phyloP scores from a whole-genome alignment of 2,113 vertebrate species.

The Protobothrops flavoviridis region DNA sequence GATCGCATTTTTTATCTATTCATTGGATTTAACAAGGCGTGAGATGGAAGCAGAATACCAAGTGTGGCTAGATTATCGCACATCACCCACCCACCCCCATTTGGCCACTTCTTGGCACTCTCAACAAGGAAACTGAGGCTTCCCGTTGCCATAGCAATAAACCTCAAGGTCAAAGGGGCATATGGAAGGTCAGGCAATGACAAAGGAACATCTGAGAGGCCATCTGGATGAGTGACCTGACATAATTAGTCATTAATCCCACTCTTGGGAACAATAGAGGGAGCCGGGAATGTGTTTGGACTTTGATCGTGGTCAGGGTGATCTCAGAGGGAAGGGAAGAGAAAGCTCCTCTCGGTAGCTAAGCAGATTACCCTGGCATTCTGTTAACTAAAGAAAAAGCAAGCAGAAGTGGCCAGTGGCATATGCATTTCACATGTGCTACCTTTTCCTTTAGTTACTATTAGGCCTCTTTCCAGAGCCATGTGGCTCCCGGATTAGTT shows the following conservation, averaged over 20 bases:
- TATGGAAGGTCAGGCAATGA: constrained; percentile 88
- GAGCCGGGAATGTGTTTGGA: constrained; percentile 83
- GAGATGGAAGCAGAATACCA: constrained; percentile 94
- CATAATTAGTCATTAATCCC: constrained; percentile 99
- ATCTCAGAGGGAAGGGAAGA: constrained; percentile 79
- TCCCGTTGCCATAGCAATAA: constrained; percentile 90
- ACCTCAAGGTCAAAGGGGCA: constrained; percentile 93
- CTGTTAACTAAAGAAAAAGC: constrained; percentile 81
- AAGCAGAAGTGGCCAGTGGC: constrained; percentile 72
- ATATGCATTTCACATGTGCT: constrained; percentile 77
- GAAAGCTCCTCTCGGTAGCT: constrained; percentile 81
- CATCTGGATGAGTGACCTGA: constrained; percentile 99
- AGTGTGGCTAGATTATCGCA: constrained; percentile 81
- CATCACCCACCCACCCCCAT: constrained; percentile 58
- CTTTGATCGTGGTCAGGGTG: constrained; percentile 84
- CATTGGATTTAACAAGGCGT: constrained; percentile 96
- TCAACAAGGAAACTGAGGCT: constrained; percentile 83
- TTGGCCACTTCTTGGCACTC: constrained; percentile 80
- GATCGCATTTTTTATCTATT: constrained; percentile 91
- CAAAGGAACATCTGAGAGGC: constrained; percentile 93
- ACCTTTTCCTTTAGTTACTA: constrained; percentile 69
- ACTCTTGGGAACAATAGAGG: constrained; percentile 87
- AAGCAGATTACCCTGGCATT: constrained; percentile 93
- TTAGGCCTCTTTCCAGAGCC: constrained; percentile 65
- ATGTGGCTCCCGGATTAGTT: constrained; percentile 80